Conservation (phyloP, 2,888 invertebrate species). For the Epirrhoe tristata region DNA sequence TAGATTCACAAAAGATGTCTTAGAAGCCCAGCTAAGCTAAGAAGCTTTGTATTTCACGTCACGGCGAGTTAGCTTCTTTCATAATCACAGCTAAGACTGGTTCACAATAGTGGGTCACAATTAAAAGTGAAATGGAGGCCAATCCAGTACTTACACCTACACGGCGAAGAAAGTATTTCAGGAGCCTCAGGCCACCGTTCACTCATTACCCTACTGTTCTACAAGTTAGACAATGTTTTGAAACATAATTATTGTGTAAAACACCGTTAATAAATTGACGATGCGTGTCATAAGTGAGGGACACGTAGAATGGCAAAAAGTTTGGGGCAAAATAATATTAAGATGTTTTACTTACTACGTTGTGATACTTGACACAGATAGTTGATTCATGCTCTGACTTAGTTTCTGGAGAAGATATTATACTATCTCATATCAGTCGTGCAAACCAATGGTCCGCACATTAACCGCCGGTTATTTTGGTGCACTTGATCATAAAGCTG, state of each 20-base stretch:
- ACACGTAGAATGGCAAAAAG: too few relatives aligned
- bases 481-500: conserved; percentile 4
- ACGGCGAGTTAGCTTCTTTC: conserved; percentile 19
- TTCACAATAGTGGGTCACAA: conserved; percentile 32
- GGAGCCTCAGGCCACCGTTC: conserved; percentile 36
- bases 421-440: too few relatives aligned
- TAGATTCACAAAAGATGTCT: neutral
- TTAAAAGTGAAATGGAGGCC: conserved; percentile 42
- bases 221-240: neutral
- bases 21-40: neutral
- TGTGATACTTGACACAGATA: too few relatives aligned
- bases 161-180: conserved; percentile 52
- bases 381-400: too few relatives aligned
- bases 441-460: too few relatives aligned
- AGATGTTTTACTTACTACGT: too few relatives aligned
- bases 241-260: neutral
- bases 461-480: conserved; percentile 1
- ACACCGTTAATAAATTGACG: neutral
- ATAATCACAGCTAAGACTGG: conserved; percentile 31
- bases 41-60: neutral
- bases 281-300: neutral
- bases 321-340: too few relatives aligned
- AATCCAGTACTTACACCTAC: conserved; percentile 38
- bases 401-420: too few relatives aligned
- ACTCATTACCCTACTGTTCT: neutral